phyloP scores from a whole-genome alignment of 2,113 vertebrate genomes.

The Synchiropus splendidus region DNA sequence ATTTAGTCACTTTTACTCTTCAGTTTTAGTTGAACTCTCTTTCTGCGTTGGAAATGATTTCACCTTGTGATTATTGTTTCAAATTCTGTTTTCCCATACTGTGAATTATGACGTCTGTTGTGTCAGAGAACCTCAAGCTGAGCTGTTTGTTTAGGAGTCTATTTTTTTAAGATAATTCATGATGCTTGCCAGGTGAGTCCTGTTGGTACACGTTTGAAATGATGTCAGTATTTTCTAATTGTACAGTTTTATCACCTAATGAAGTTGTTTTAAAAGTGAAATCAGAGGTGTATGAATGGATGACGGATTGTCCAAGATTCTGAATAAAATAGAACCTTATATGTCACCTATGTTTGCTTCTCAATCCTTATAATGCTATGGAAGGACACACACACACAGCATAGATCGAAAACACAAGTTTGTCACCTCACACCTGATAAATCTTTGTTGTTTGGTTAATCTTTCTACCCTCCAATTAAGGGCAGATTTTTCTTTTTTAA shows the following conservation, averaged over 20 bases:
- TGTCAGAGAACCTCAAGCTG: slow-evolving; percentile 27
- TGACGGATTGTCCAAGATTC: slow-evolving; percentile 44
- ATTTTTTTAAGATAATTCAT: slow-evolving; percentile 40
- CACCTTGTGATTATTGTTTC: slow-evolving; percentile 7
- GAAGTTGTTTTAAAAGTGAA: slow-evolving; percentile 53
- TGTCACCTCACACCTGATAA: too few relatives aligned
- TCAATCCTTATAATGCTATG: too few relatives aligned
- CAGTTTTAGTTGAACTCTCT: slow-evolving; percentile 16
- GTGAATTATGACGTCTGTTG: slow-evolving; percentile 65
- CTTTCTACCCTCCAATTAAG: too few relatives aligned
- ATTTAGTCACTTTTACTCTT: slow-evolving; percentile 25
- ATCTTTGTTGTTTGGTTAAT: too few relatives aligned
- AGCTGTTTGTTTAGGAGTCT: slow-evolving; percentile 5
- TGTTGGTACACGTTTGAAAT: slow-evolving; percentile 72
- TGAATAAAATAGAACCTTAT: slow-evolving; percentile 70
- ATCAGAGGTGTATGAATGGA: slow-evolving; percentile 42
- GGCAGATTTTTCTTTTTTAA: too few relatives aligned
- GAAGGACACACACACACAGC: too few relatives aligned
- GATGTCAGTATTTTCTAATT: slow-evolving; percentile 74
- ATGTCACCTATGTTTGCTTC: slow-evolving; percentile 20
- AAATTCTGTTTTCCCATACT: slow-evolving; percentile 52
- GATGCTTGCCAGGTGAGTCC: slow-evolving; percentile 63
- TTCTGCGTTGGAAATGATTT: slow-evolving; percentile 16
- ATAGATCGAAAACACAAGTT: too few relatives aligned
- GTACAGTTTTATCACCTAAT: slow-evolving; percentile 67